Evolutionary conservation across 2,113 vertebrate genomes (phyloP), one percentile per base, ranked within the genome.

Genomic region (Onychostruthus taczanowskii): DNA sequence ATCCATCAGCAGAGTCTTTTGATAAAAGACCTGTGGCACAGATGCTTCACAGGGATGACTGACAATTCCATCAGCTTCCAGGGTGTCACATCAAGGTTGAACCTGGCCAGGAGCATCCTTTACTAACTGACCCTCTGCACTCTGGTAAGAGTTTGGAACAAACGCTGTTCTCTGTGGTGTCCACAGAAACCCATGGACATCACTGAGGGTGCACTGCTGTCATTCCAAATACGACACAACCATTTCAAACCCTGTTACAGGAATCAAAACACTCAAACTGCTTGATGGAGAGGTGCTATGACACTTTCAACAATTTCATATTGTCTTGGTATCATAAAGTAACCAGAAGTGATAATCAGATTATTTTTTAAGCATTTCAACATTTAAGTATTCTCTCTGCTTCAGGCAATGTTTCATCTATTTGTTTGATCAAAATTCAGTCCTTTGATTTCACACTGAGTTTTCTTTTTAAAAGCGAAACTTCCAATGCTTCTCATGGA

Each of bases 211-310:
- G 53, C 49, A 10, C 37, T 49, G n/a, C 46, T 91, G 58, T 49
- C 63, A 44, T 61, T 89, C 33, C 47, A 83, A 78, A 83, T 28
- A 77, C 10, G 76, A 52, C 27, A 50, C 0, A 0, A 59, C 30
- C 87, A 41, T 85, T 74, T 80, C 89, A 77, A 97, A 95, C 84
- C 75, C 92, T 94, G 68, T 80, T 93, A 86, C 37, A 96, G 81
- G 84, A 91, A 95, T 95, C 92, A 93, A 75, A 96, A 92, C 41
- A 91, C 76, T 27, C 59, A 0, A 76, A 77, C 89, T 92, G 68
- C 73, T 66, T 93, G 93, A 95, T 75, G 89, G 87, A 96, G 80
- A 96, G 68, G 68, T 93, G 68, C 62, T 87, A 13, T 17, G 67
- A 84, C 61, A 16, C 47, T 75, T 79, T 23, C 52, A 87, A 85